Evolutionary conservation across 1,140 invertebrate genomes (phyloP), one percentile per base, ranked within the genome.

Genomic region (Lepidurus couesii): DNA sequence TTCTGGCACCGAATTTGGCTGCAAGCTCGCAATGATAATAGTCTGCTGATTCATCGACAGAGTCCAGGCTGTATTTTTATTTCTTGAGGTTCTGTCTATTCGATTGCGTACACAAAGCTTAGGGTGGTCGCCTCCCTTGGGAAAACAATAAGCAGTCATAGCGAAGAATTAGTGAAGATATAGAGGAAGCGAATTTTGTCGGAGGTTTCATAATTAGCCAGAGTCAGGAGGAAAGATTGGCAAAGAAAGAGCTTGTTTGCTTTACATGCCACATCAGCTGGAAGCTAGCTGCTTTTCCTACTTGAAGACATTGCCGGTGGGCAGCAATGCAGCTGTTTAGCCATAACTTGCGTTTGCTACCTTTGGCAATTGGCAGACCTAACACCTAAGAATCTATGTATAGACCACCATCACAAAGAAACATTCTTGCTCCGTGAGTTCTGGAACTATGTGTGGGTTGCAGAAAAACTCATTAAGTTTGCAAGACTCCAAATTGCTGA

Each of bases 311-410:
- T 21, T 65, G 16, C 53, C 53, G 53, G 16, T 13, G 21, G 21
- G 53, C 21, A 21, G 16, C 16, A 65, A 65, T 65, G 53, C 53
- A 65, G 53, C 53, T 65, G 53, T 65, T 65, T 65, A 21, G 21
- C 53, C 53, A 16, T 65, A 16, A n/a, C 13, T 65, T 65, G 53
- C 53, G 16, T 65, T 65, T 13, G 53, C 53, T 65, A 65, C 53
- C 53, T 65, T 65, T 65, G 53, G 53, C 53, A 65, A 65, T 65
- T 13, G 53, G 53, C 53, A 65, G 53, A 65, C 13, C 53, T 65
- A 65, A 65, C 53, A 65, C 53, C 53, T 21, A 16, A 65, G 21
- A 65, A 65, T 9, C 53, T 65, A 65, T 65, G 53, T 65, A n/a
- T 65, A 65, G 53, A 65, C 53, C 53, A 21, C 53, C 53, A 21